Percentiles rank a stretch among this genome's conserved stretches.
Conservation (phyloP, 2,888 invertebrate genomes). For the Suillia variegata region DNA sequence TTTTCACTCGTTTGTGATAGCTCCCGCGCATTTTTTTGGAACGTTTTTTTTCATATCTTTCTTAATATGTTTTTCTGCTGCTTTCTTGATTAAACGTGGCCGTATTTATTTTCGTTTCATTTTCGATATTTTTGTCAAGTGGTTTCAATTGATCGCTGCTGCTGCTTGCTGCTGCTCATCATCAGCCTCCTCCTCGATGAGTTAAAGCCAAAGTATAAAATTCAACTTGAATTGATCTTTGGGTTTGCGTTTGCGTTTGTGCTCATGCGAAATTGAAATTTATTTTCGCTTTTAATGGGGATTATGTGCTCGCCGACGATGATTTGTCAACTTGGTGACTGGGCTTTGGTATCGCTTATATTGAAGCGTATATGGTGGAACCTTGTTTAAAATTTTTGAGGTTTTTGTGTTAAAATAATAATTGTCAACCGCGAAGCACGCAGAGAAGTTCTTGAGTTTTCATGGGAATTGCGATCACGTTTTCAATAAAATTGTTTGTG, state of each 20-base stretch:
- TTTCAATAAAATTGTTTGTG: neutral
- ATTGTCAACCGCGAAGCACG: neutral
- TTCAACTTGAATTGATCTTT: too few species aligned
- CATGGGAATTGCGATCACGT: constrained; percentile 3
- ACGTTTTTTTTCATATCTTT: too few species aligned
- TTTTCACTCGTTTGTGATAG: neutral
- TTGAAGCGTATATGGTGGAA: neutral
- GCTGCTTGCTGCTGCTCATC: neutral
- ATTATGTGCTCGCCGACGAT: neutral
- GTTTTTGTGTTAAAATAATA: constrained; percentile 14
- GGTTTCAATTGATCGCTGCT: neutral
- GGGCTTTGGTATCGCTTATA: neutral
- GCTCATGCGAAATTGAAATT: neutral
- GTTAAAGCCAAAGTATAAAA: too few species aligned
- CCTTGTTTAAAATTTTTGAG: neutral
- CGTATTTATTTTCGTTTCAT: neutral
- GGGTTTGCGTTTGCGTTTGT: neutral
- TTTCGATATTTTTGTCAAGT: constrained; percentile 1
- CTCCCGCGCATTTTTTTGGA: neutral
- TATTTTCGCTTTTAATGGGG: constrained; percentile 1
- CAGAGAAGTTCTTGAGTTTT: neutral
- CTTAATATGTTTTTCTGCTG: too few species aligned
- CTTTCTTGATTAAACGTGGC: neutral
- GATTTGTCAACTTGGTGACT: neutral
- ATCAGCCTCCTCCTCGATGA: too few species aligned